Percentiles rank a stretch among this genome's conserved stretches.
phyloP scores from a whole-genome alignment of 2,888 invertebrate species.

The Drosophila dives region DNA sequence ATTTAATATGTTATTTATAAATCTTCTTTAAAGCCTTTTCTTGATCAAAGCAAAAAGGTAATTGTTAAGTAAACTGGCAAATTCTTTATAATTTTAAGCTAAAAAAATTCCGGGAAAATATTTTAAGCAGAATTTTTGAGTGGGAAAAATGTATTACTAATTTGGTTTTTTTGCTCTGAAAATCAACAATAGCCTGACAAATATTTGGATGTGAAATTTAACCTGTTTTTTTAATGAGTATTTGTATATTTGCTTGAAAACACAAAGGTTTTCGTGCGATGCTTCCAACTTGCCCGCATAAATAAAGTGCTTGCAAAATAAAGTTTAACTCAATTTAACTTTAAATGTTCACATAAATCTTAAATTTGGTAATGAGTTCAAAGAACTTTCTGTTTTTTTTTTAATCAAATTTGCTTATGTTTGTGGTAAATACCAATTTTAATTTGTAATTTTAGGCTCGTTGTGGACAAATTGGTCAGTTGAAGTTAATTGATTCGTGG shows the following conservation, averaged over 20 bases:
- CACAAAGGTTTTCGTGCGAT: neutral
- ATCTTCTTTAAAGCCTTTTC: neutral
- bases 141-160: neutral
- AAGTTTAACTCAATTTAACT: neutral
- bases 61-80: neutral
- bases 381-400: neutral
- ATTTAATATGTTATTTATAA: neutral
- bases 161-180: constrained; percentile 10
- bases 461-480: constrained; percentile 32
- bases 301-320: neutral
- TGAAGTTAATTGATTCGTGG: constrained; percentile 54
- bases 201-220: constrained; percentile 10
- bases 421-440: constrained; percentile 48
- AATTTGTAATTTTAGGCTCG: constrained; percentile 49
- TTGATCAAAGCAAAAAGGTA: neutral
- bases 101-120: constrained; percentile 6
- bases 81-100: neutral
- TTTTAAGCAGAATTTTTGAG: neutral
- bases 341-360: too few relatives aligned
- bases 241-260: neutral
- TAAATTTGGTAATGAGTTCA: neutral
- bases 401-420: neutral
- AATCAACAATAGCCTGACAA: constrained; percentile 1
- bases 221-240: neutral
- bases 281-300: neutral